Evolutionary conservation across 2,113 vertebrate species (phyloP).

Genomic region (Colaptes auratus): DNA sequence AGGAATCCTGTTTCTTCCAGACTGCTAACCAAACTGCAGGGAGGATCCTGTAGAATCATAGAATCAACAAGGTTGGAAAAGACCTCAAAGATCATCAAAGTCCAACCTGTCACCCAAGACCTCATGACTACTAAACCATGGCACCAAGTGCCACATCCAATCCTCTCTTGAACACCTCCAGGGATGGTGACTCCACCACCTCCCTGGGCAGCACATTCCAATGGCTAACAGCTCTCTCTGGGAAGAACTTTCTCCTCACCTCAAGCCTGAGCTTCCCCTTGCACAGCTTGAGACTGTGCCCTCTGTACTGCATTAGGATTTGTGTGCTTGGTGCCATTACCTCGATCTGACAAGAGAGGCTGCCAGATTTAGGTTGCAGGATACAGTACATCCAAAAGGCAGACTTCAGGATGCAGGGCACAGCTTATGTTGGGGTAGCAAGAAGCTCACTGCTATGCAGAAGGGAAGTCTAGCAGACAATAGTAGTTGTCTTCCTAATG

Average conservation of each 20-base stretch:
- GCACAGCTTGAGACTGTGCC: too few species aligned
- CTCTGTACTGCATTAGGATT: neutral
- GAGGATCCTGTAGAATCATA: neutral
- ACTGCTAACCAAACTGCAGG: neutral
- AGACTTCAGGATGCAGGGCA: neutral
- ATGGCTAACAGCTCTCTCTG: too few species aligned
- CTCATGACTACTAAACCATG: too few species aligned
- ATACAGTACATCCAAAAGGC: neutral
- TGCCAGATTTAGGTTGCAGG: neutral
- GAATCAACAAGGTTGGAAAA: too few species aligned
- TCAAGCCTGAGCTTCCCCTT: too few species aligned
- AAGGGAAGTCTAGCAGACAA: neutral
- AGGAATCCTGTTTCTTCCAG: neutral
- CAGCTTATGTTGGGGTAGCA: neutral
- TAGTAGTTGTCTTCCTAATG: neutral
- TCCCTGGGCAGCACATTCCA: too few species aligned
- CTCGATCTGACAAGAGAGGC: neutral
- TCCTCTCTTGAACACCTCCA: too few species aligned
- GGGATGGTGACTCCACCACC: too few species aligned
- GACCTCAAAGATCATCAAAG: too few species aligned
- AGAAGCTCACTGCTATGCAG: neutral
- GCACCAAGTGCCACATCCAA: too few species aligned
- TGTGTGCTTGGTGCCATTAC: neutral
- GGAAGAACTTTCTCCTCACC: too few species aligned
- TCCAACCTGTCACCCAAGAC: too few species aligned